Evolutionary conservation across 2,888 invertebrate species (phyloP).

Genomic region (Morpho deidamia): DNA sequence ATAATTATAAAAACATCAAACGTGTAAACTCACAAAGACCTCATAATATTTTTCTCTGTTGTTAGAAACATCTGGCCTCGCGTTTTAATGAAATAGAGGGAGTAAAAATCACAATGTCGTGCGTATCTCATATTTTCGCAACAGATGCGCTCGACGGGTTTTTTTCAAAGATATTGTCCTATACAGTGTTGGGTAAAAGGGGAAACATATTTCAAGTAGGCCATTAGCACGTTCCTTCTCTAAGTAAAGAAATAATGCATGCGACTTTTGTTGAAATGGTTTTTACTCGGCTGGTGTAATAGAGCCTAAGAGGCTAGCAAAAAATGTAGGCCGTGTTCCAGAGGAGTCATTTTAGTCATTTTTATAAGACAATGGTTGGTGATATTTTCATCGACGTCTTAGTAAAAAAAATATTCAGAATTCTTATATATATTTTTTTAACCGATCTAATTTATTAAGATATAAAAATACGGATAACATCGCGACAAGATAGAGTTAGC

Average conservation of each 20-base stretch:
- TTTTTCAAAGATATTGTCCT: constrained; percentile 20
- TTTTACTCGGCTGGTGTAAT: constrained; percentile 7
- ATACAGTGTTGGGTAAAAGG: constrained; percentile 18
- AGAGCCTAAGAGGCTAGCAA: no score
- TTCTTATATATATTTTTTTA: no score
- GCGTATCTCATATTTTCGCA: constrained; percentile 25
- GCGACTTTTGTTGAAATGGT: constrained; percentile 11
- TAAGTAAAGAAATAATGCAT: constrained; percentile 15
- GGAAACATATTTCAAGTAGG: constrained; percentile 28
- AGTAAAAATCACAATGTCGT: constrained; percentile 18
- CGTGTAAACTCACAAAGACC: not conserved
- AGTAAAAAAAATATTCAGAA: no score
- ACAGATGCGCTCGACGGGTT: constrained; percentile 26
- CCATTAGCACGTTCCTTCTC: constrained; percentile 29
- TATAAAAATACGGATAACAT: no score
- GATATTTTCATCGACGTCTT: no score
- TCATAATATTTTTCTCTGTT: constrained; percentile 4
- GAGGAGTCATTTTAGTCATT: no score
- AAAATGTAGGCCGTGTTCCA: no score
- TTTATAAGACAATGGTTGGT: no score
- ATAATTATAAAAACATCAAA: no score
- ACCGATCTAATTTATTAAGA: no score
- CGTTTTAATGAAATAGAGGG: constrained; percentile 15
- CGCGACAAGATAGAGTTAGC: no score
- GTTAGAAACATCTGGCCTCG: constrained; percentile 12